These are phyloP conservation scores for Grallaria varia DNA, from an alignment of 2,113 vertebrate species.

Conservation along the genomic window DNA sequence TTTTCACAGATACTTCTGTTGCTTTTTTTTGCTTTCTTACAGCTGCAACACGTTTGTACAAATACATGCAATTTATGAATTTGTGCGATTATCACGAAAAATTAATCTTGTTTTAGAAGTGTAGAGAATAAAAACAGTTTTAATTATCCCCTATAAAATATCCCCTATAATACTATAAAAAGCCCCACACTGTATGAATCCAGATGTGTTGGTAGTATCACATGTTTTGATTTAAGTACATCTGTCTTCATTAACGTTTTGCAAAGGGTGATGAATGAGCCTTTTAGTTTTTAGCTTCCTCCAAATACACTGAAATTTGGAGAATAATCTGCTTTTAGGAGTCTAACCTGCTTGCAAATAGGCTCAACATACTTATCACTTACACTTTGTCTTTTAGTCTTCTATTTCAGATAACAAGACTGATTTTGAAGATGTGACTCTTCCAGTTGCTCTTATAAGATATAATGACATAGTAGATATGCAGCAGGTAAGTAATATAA, in stretches of 20 bases:
- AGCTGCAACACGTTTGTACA: background rate
- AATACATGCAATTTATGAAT: background rate
- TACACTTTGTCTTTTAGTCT: conserved; percentile 68
- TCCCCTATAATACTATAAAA: background rate
- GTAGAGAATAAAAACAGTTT: background rate
- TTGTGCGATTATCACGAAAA: background rate
- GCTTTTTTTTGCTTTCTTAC: background rate
- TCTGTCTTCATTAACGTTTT: background rate
- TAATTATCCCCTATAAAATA: background rate
- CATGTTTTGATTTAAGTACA: background rate
- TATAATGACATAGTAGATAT: conserved; percentile 81
- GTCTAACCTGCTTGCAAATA: background rate
- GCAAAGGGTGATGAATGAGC: background rate
- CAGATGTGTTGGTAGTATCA: background rate
- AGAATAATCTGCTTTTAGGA: background rate
- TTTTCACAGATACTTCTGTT: background rate
- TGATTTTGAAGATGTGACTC: conserved; percentile 76
- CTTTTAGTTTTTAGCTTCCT: background rate
- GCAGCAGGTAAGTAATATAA: conserved; percentile 75
- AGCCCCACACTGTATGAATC: background rate
- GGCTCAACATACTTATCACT: background rate
- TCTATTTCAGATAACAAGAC: conserved; percentile 79
- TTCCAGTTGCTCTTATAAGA: conserved; percentile 86
- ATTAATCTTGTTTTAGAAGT: background rate
- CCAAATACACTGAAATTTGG: background rate